Conservation (phyloP, 1,140 invertebrate genomes). For the Tetramorium simillimum region DNA sequence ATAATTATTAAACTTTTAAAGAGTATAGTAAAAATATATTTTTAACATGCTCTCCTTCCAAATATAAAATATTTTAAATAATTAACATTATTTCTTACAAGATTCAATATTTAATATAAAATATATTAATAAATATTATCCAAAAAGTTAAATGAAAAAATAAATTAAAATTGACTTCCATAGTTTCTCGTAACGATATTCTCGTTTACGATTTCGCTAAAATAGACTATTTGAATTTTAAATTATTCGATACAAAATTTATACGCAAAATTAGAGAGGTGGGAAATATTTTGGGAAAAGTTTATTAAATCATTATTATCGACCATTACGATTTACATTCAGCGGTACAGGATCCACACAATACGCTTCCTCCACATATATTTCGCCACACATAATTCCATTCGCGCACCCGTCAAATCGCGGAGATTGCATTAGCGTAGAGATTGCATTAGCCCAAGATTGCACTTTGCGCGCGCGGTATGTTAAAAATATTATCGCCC, state of each 20-base stretch:
- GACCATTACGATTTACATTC: neutral
- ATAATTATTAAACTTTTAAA: neutral
- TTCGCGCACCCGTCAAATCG: constrained; percentile 40
- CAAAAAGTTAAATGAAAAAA: neutral
- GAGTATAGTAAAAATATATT: neutral
- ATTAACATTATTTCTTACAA: neutral
- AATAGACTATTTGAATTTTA: neutral
- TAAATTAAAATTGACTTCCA: neutral
- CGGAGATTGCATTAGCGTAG: constrained; percentile 11
- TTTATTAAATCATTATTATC: constrained; percentile 7
- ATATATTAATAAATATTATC: neutral
- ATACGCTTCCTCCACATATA: neutral
- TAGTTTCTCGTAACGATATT: neutral
- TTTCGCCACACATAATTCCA: constrained; percentile 45
- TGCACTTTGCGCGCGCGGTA: neutral
- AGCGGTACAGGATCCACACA: neutral
- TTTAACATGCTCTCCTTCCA: neutral
- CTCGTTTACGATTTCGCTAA: neutral
- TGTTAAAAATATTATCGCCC: constrained; percentile 43
- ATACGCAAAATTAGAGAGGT: neutral
- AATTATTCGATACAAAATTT: neutral
- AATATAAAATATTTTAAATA: neutral
- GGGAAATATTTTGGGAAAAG: neutral
- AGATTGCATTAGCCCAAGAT: constrained; percentile 24
- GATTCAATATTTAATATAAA: neutral